Evolutionary conservation across 2,797 vertebrate species (phyloP).

Genomic region (Ctenopoma multispine): DNA sequence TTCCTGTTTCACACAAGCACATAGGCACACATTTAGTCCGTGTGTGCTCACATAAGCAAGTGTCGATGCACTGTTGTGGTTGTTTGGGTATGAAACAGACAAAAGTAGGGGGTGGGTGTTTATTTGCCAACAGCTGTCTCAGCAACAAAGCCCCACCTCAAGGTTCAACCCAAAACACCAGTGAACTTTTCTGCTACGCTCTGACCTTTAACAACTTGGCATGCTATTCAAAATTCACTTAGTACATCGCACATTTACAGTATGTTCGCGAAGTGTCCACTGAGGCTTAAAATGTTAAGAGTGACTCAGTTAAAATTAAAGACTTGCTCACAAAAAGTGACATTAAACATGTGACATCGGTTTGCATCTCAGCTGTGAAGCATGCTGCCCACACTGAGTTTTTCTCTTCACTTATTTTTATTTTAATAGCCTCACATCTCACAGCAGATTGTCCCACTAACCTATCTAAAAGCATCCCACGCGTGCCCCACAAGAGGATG

Average conservation of each 20-base stretch:
- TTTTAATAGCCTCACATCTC: constrained; percentile 13
- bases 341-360: neutral
- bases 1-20: constrained; percentile 3
- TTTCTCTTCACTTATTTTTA: constrained; percentile 13
- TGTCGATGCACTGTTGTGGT: constrained; percentile 35
- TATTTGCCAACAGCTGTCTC: constrained; percentile 75
- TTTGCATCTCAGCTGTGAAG: neutral
- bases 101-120: constrained; percentile 65
- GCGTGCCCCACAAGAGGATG: constrained; percentile 46
- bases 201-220: constrained; percentile 46
- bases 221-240: constrained; percentile 19
- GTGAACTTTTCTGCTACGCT: constrained; percentile 72
- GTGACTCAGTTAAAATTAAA: neutral
- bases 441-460: constrained; percentile 62
- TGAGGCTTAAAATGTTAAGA: neutral
- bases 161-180: constrained; percentile 78
- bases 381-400: neutral
- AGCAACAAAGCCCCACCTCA: constrained; percentile 41
- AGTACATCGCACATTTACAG: neutral
- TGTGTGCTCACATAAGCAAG: constrained; percentile 39
- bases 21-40: constrained; percentile 13
- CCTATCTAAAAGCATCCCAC: constrained; percentile 57
- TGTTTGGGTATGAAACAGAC: constrained; percentile 78
- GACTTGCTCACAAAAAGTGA: neutral
- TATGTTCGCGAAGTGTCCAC: neutral